phyloP scores from a whole-genome alignment of 2,797 vertebrate species.

The Oreochromis grahami region DNA sequence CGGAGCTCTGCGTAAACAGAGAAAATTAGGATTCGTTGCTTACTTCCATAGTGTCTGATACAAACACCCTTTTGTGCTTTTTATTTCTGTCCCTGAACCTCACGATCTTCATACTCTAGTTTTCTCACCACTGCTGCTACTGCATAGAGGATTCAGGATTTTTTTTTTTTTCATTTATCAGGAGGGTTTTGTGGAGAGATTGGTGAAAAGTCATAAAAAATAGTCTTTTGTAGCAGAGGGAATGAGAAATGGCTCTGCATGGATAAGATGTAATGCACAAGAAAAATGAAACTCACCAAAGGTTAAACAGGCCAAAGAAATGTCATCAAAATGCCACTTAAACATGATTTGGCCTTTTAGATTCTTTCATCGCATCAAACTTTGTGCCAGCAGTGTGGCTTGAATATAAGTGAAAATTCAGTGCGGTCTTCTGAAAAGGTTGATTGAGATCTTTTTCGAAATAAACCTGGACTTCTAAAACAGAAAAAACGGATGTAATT shows the following conservation, averaged over 20 bases:
- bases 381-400: conserved; percentile 46
- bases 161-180: not conserved
- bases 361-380: conserved; percentile 67
- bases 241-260: conserved; percentile 50
- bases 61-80: not conserved
- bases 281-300: conserved; percentile 66
- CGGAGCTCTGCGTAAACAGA: not conserved
- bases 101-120: not conserved
- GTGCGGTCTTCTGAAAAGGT: conserved; percentile 40
- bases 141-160: not conserved
- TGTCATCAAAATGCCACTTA: conserved; percentile 79
- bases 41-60: not conserved
- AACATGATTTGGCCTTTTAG: conserved; percentile 73
- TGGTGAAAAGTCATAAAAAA: conserved; percentile 16
- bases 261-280: conserved; percentile 58
- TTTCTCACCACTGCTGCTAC: not conserved
- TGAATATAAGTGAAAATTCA: conserved; percentile 45
- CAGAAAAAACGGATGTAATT: not conserved
- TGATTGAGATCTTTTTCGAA: conserved; percentile 47
- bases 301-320: conserved; percentile 77
- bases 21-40: conserved; percentile 1
- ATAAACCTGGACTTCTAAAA: conserved; percentile 23
- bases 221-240: conserved; percentile 5
- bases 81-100: not conserved
- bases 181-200: not conserved